phyloP scores from a whole-genome alignment of 2,797 vertebrate genomes.

The Melanotaenia trifasciata region DNA sequence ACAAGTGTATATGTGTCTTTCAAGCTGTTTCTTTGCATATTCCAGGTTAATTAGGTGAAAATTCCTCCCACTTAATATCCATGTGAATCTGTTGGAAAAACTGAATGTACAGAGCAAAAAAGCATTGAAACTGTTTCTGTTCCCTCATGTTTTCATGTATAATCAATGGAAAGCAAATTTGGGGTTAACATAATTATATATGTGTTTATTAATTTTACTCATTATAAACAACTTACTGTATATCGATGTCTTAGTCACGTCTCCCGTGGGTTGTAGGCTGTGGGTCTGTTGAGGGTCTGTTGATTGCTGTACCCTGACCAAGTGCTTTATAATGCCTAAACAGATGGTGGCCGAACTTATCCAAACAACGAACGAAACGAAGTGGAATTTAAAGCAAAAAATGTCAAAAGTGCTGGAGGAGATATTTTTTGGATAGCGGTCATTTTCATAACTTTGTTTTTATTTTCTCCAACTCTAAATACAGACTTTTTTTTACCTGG shows the following conservation, averaged over 20 bases:
- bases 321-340: background rate
- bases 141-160: slow-evolving; percentile 3
- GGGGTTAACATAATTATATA: background rate
- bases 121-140: background rate
- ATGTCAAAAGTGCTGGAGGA: too few species aligned
- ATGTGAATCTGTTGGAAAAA: background rate
- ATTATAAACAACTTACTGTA: background rate
- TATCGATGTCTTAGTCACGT: too few species aligned
- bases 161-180: slow-evolving; percentile 9
- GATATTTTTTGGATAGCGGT: too few species aligned
- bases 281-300: background rate
- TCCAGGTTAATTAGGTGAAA: slow-evolving; percentile 30
- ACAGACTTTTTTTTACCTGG: too few species aligned
- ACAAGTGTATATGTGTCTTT: slow-evolving; percentile 40
- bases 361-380: background rate
- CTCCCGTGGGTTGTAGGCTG: background rate
- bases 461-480: background rate
- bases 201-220: too few species aligned
- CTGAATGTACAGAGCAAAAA: slow-evolving; percentile 10
- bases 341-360: background rate
- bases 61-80: slow-evolving; percentile 2
- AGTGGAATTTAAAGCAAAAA: background rate
- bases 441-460: too few species aligned
- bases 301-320: background rate
- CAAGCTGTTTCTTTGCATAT: slow-evolving; percentile 42